Evolutionary conservation across 2,888 invertebrate species (phyloP), one percentile per base, ranked within the genome.

Genomic region (Holacanthella duospinosa): DNA sequence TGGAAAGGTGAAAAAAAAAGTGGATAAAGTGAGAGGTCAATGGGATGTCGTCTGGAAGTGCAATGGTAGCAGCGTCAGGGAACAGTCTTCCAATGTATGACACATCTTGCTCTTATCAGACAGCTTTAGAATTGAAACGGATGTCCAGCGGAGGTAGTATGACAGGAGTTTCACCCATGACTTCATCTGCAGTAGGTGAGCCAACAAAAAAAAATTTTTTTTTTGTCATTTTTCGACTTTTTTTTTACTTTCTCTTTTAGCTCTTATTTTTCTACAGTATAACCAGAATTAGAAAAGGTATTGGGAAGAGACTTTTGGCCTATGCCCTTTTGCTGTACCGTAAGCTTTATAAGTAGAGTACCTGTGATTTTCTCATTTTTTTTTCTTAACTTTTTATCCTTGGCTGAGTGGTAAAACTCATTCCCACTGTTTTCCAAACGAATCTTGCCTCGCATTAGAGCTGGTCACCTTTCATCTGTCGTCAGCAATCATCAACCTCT

Each of bases 31-130:
- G n/a, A 24, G n/a, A n/a, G 25, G 24, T 6, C 21, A 43, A 43
- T 65, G 69, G 66, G 64, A 71, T 71, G 70, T 72, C 70, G 66
- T 68, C 70, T 57, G 68, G 68, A 48, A 70, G 68, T 69, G 70
- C 70, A 63, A 69, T 69, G 68, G 68, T 72, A 65, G 69, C 69
- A 19, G 68, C 71, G 61, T 66, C 71, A 60, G 70, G 70, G 65
- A 72, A 72, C 65, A 66, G 66, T 59, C 70, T 71, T 63, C 70
- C 68, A 67, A 91, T 91, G 91, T 91, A 91, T 85, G 91, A 91
- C 83, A 90, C 90, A 81, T 90, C 90, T 76, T 91, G 91, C 82
- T 91, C 90, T 78, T 91, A 91, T 81, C 89, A 89, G 77, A 86
- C 87, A 77, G 87, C 87, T 75, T 80, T 88, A 75, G 88, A 88